A percentile compares a stretch with the other conserved stretches of the same genome.
Conservation (phyloP, 2,797 vertebrate species). For the Borostomias antarcticus region DNA sequence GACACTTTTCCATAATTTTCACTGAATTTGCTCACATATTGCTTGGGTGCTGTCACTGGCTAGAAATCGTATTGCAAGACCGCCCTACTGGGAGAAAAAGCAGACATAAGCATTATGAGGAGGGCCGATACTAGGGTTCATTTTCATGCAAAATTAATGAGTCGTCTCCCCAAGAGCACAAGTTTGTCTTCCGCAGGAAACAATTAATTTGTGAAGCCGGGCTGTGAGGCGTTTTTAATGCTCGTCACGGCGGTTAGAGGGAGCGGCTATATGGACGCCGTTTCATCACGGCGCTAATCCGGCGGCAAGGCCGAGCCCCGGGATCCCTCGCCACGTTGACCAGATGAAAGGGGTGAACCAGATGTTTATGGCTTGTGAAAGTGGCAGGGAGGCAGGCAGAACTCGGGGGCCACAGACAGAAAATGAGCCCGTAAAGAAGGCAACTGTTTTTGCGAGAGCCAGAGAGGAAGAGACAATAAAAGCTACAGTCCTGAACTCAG, state of each 20-base stretch:
- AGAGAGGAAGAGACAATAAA: neutral
- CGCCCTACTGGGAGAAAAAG: slow-evolving; percentile 14
- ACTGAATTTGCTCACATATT: too few relatives aligned
- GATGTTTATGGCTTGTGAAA: slow-evolving; percentile 82
- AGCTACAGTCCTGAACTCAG: too few relatives aligned
- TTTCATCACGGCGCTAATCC: slow-evolving; percentile 77
- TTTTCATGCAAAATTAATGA: slow-evolving; percentile 73
- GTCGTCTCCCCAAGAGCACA: slow-evolving; percentile 54
- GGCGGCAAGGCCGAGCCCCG: slow-evolving; percentile 64
- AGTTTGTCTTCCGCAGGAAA: slow-evolving; percentile 74
- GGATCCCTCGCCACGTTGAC: slow-evolving; percentile 72
- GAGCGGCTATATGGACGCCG: slow-evolving; percentile 65
- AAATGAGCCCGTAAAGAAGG: slow-evolving; percentile 76
- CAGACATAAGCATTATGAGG: slow-evolving; percentile 32
- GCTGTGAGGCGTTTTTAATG: slow-evolving; percentile 64
- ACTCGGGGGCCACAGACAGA: slow-evolving; percentile 70
- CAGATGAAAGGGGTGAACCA: slow-evolving; percentile 81
- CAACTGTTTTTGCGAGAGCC: neutral
- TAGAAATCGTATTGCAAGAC: slow-evolving; percentile 7
- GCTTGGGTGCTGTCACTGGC: too few relatives aligned
- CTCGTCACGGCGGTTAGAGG: slow-evolving; percentile 59
- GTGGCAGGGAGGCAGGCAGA: slow-evolving; percentile 76
- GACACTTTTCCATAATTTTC: too few relatives aligned
- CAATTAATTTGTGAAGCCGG: slow-evolving; percentile 76
- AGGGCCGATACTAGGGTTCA: slow-evolving; percentile 47